phyloP scores from a whole-genome alignment of 2,888 invertebrate genomes.

The Phania funesta region DNA sequence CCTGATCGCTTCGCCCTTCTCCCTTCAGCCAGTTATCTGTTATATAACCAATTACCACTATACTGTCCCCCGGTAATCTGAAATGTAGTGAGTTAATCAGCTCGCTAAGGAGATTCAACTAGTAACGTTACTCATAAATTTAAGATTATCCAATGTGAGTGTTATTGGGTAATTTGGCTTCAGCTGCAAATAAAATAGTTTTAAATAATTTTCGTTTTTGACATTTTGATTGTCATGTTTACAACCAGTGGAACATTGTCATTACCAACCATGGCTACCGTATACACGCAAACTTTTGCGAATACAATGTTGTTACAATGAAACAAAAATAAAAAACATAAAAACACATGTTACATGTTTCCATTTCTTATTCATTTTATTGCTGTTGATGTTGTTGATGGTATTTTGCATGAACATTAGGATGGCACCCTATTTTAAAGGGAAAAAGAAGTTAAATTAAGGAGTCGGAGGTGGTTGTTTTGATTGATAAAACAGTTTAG shows the following conservation, averaged over 20 bases:
- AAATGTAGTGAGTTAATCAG: no score
- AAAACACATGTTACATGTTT: constrained; percentile 40
- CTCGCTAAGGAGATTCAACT: no score
- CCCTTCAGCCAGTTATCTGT: no score
- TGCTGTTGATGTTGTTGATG: constrained; percentile 9
- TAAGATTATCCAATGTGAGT: background rate
- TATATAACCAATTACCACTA: no score
- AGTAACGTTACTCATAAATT: no score
- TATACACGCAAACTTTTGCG: constrained; percentile 15
- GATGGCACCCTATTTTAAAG: background rate
- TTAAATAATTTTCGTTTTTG: constrained; percentile 41
- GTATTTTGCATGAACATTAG: background rate
- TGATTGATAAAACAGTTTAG: no score
- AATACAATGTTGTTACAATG: constrained; percentile 21
- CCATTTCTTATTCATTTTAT: constrained; percentile 11
- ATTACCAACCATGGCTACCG: constrained; percentile 42
- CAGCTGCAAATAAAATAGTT: constrained; percentile 2
- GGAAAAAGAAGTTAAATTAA: no score
- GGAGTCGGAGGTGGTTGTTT: no score
- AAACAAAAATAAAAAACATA: background rate
- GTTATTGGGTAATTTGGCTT: background rate
- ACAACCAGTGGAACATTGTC: constrained; percentile 57
- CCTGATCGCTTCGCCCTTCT: no score
- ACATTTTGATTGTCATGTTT: constrained; percentile 60
- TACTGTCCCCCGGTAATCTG: no score